Evolutionary conservation across 1,140 invertebrate genomes (phyloP).

Genomic region (Drosophila kanapiae): DNA sequence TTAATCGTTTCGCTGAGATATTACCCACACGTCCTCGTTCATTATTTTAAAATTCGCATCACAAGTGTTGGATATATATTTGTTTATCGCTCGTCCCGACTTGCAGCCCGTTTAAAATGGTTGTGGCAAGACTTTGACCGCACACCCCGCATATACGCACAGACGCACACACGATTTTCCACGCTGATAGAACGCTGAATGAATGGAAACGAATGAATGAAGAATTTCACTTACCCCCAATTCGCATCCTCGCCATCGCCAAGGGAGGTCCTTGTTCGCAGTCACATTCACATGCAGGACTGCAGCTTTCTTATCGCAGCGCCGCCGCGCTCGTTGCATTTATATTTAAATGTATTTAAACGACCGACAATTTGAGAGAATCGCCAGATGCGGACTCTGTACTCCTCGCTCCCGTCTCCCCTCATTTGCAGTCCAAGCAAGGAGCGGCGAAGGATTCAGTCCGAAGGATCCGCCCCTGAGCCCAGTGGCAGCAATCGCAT

Average conservation of each 20-base stretch:
- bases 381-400: slow-evolving; percentile 35
- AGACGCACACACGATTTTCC: slow-evolving; percentile 48
- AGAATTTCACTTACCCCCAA: slow-evolving; percentile 68
- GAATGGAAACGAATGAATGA: slow-evolving; percentile 77
- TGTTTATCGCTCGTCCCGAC: slow-evolving; percentile 64
- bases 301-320: slow-evolving; percentile 67
- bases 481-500: slow-evolving; percentile 28
- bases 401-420: background rate
- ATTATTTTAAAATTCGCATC: slow-evolving; percentile 78
- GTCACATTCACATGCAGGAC: slow-evolving; percentile 29
- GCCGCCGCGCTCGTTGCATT: slow-evolving; percentile 56
- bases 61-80: slow-evolving; percentile 79
- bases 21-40: slow-evolving; percentile 29
- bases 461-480: slow-evolving; percentile 6
- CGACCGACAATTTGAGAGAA: slow-evolving; percentile 82
- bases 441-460: slow-evolving; percentile 14
- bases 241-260: slow-evolving; percentile 1
- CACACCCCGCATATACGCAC: slow-evolving; percentile 16
- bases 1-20: slow-evolving; percentile 27
- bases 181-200: slow-evolving; percentile 68
- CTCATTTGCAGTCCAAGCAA: slow-evolving; percentile 70
- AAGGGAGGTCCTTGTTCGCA: slow-evolving; percentile 22
- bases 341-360: slow-evolving; percentile 84
- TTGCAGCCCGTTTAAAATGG: slow-evolving; percentile 63
- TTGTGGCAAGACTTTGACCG: slow-evolving; percentile 60